Evolutionary conservation across 2,888 invertebrate species (phyloP).

Genomic region (Drosophila fungiperda): DNA sequence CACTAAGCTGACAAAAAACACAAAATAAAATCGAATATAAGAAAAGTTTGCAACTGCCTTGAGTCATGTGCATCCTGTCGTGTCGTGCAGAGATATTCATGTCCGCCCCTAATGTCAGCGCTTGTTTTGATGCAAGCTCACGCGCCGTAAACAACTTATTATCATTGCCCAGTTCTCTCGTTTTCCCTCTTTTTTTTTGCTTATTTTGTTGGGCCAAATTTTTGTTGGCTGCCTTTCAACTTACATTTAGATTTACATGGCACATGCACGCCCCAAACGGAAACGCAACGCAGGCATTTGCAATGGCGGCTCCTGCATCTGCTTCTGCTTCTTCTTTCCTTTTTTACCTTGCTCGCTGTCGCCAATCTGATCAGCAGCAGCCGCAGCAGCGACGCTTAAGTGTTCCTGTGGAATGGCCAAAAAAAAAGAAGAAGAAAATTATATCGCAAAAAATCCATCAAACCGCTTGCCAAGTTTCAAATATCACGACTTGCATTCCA

Average conservation of each 20-base stretch:
- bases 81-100: constrained; percentile 59
- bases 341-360: constrained; percentile 65
- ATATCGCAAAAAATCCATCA: constrained; percentile 58
- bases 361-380: constrained; percentile 73
- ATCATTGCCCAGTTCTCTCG: constrained; percentile 60
- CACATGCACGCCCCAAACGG: constrained; percentile 66
- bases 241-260: constrained; percentile 53
- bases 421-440: not conserved
- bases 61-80: constrained; percentile 24
- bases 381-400: constrained; percentile 60
- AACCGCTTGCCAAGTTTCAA: constrained; percentile 75
- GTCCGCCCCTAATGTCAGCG: constrained; percentile 81
- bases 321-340: constrained; percentile 30
- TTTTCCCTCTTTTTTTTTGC: constrained; percentile 7
- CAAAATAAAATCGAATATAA: not conserved
- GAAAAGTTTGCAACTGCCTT: constrained; percentile 48
- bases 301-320: constrained; percentile 26
- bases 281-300: constrained; percentile 79
- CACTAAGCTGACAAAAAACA: constrained; percentile 35
- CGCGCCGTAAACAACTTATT: constrained; percentile 82
- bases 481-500: constrained; percentile 71
- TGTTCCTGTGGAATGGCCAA: constrained; percentile 57
- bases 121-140: constrained; percentile 81
- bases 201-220: constrained; percentile 34
- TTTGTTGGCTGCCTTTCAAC: constrained; percentile 78